Base-by-base conservation (phyloP, 2,888 invertebrate species). In the Drosophila niveifrons region DNA sequence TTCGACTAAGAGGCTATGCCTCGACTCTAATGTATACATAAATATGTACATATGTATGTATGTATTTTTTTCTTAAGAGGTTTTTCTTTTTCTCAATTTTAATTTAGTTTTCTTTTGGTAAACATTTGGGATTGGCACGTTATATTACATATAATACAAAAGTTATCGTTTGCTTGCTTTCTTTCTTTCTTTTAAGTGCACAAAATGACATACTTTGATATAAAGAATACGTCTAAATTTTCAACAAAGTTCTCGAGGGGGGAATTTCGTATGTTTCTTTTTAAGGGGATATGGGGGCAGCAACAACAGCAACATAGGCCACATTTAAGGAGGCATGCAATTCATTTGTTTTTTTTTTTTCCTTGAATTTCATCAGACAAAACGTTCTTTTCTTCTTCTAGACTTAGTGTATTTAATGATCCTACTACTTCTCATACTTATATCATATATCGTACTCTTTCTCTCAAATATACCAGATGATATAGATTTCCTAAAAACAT, bases 111-210 rank as follows among this genome's bases (percentile, higher is more conserved):
- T 11, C 41, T 63, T 66, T 72, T 66, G 18, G 64, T 81, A 57
- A 75, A 72, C 68, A 68, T 80, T 59, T 68, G 70, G 80, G 66
- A 85, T 82, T 82, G 82, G 88, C 82, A 82, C 82, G 80, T 86
- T 82, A 82, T 88, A 73, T 88, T 82, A 81, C 85, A 88, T 82
- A 88, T 82, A 77, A 88, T 88, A 88, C 82, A 87, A 81, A 71
- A 81, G 78, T 53, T 62, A 57, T 58, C 47, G 47, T 34, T 56
- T 61, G 44, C 39, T 41, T 36, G 18, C 13, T 66, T 51, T 43
- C 17, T 23, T 17, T 17, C 23, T 23, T 23, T 23, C 23, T 18
- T 66, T 51, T 46, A 59, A 78, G 78, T 75, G 78, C 75, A 75
- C 53, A 66, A 63, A 61, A 57, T 47, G 47, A 47, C 31, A 46